A percentile compares a stretch with the other conserved stretches of the same genome.
phyloP scores from a whole-genome alignment of 2,888 invertebrate genomes.

The Drosophila tripunctata region DNA sequence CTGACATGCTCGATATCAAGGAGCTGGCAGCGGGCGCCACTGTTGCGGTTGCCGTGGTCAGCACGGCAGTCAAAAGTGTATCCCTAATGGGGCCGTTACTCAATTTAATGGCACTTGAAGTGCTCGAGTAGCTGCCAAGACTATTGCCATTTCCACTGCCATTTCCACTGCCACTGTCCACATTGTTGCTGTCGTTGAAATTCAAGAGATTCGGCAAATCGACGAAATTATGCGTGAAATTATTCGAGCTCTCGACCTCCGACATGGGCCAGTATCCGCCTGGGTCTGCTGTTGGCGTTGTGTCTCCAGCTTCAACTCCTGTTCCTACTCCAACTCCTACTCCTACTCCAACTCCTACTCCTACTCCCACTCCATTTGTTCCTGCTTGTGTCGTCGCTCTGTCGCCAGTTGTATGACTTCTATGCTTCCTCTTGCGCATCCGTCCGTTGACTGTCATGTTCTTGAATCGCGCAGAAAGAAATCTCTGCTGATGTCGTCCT shows the following conservation, averaged over 20 bases:
- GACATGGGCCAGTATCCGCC: constrained; percentile 28
- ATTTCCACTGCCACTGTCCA: constrained; percentile 5
- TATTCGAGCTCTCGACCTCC: constrained; percentile 53
- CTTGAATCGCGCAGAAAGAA: constrained; percentile 2
- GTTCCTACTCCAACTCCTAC: neutral
- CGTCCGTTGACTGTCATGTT: constrained; percentile 58
- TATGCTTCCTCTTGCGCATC: constrained; percentile 69
- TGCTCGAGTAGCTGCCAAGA: constrained; percentile 26
- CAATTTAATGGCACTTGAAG: constrained; percentile 71
- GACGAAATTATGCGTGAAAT: constrained; percentile 78
- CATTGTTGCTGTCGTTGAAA: constrained; percentile 42
- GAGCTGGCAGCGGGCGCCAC: constrained; percentile 66
- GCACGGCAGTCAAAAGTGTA: constrained; percentile 73
- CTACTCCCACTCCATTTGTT: constrained; percentile 4
- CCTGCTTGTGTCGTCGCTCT: constrained; percentile 28
- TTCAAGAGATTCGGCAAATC: constrained; percentile 75
- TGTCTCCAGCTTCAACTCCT: neutral
- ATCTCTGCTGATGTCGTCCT: constrained; percentile 49
- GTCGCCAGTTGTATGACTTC: constrained; percentile 65
- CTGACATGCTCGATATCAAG: constrained; percentile 47
- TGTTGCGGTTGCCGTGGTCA: constrained; percentile 79
- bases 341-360: neutral
- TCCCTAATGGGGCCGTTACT: constrained; percentile 72
- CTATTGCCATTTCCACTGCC: constrained; percentile 22
- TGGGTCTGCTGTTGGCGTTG: constrained; percentile 14